These are phyloP conservation scores for Euwallacea fornicatus DNA, from an alignment of 1,140 invertebrate genomes.

Conservation along the genomic window DNA sequence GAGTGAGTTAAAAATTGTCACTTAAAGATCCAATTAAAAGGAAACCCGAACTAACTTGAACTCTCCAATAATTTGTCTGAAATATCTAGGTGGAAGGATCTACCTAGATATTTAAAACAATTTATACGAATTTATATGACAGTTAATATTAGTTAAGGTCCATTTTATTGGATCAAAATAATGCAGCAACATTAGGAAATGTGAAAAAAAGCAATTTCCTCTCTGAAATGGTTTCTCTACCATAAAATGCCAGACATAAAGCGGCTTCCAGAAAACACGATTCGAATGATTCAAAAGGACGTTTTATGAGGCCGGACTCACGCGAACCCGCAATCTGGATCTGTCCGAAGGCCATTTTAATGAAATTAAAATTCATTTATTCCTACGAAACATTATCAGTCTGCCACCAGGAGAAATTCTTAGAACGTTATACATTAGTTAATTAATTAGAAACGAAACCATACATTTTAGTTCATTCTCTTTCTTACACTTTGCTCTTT, in stretches of 20 bases:
- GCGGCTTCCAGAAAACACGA: conserved; percentile 26
- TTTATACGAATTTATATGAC: too few relatives aligned
- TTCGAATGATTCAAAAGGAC: conserved; percentile 31
- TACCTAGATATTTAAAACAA: too few relatives aligned
- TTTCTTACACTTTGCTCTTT: conserved; percentile 8
- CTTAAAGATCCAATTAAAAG: too few relatives aligned
- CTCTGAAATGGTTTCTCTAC: conserved; percentile 22
- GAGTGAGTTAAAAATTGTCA: too few relatives aligned
- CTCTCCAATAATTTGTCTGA: too few relatives aligned
- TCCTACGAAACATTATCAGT: conserved; percentile 46
- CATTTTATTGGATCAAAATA: too few relatives aligned
- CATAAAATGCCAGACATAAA: conserved; percentile 23
- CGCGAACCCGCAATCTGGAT: conserved; percentile 50
- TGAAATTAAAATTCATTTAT: conserved; percentile 52
- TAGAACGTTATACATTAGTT: conserved; percentile 44
- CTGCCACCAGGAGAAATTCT: conserved; percentile 31
- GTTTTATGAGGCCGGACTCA: conserved; percentile 36
- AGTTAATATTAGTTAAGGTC: too few relatives aligned
- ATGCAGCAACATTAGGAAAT: conserved; percentile 11
- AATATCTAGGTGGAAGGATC: too few relatives aligned
- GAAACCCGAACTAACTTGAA: too few relatives aligned
- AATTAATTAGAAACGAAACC: conserved; percentile 43
- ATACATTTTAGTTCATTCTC: conserved; percentile 27
- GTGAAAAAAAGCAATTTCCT: conserved; percentile 19
- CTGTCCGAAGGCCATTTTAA: conserved; percentile 49